Conservation (phyloP, 1,140 invertebrate species). For the Aphis craccivora region DNA sequence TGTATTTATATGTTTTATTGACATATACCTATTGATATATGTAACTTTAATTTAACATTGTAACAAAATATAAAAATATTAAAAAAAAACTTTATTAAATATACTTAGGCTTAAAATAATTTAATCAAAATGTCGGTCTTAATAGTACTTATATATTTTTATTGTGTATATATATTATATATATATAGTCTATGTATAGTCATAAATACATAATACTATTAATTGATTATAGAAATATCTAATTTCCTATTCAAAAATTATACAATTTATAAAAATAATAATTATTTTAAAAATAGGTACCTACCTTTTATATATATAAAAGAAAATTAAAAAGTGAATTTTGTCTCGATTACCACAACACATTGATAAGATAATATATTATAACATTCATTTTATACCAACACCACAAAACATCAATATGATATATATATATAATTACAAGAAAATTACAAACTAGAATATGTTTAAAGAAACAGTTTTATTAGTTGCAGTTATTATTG, state of each 20-base stretch:
- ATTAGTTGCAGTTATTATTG: background rate
- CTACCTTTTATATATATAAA: too few relatives aligned
- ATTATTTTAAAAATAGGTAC: too few relatives aligned
- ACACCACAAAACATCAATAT: background rate
- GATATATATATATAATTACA: background rate
- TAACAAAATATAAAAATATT: too few relatives aligned
- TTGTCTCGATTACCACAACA: background rate
- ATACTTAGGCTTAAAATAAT: background rate
- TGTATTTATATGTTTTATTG: too few relatives aligned
- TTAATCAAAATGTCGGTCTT: background rate
- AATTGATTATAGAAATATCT: background rate
- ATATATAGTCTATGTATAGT: too few relatives aligned
- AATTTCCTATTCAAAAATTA: too few relatives aligned
- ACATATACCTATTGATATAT: too few relatives aligned
- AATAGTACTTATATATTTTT: background rate
- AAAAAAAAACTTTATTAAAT: background rate
- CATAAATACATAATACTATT: background rate
- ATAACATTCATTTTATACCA: background rate
- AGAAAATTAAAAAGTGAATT: background rate
- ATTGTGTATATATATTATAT: background rate
- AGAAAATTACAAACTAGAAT: background rate
- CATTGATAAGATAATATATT: background rate
- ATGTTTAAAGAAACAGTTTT: background rate
- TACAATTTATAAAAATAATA: too few relatives aligned
- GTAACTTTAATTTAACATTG: too few relatives aligned